A percentile compares a stretch with the other conserved stretches of the same genome.
Evolutionary conservation across 64 coral and sea anemone species (phyloP).

Genomic region (Montipora foliosa): DNA sequence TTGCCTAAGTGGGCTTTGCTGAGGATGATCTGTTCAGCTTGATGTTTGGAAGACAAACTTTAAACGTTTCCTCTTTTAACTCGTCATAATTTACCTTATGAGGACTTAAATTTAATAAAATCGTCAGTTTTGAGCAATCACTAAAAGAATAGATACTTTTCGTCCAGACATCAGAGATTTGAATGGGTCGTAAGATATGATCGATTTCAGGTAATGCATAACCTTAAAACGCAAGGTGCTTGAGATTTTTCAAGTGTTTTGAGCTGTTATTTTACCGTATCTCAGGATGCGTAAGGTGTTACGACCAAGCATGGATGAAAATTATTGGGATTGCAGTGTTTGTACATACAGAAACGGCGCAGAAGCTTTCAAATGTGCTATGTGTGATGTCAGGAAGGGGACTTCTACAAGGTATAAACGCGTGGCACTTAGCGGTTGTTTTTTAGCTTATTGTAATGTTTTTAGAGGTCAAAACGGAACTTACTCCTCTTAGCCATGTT

Average conservation of each 20-base stretch:
- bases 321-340: slow-evolving; percentile 98
- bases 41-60: neutral
- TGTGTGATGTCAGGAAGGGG: slow-evolving; percentile 98
- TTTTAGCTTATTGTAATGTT: neutral
- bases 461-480: neutral
- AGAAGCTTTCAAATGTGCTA: slow-evolving; percentile 96
- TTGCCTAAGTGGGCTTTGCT: neutral
- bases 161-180: neutral
- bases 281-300: slow-evolving; percentile 74
- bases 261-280: slow-evolving; percentile 2
- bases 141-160: neutral
- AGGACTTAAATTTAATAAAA: neutral
- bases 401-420: slow-evolving; percentile 91
- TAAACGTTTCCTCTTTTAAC: neutral
- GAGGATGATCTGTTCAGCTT: neutral
- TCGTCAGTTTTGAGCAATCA: neutral
- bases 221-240: neutral
- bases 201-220: slow-evolving; percentile 2
- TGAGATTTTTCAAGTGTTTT: slow-evolving; percentile 14
- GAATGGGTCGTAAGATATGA: neutral
- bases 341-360: slow-evolving; percentile 96
- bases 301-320: slow-evolving; percentile 86
- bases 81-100: neutral
- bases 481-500: neutral
- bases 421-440: slow-evolving; percentile 31